Evolutionary conservation across 2,113 vertebrate species (phyloP), one percentile per base, ranked within the genome.

Genomic region (Hydrolagus affinis): DNA sequence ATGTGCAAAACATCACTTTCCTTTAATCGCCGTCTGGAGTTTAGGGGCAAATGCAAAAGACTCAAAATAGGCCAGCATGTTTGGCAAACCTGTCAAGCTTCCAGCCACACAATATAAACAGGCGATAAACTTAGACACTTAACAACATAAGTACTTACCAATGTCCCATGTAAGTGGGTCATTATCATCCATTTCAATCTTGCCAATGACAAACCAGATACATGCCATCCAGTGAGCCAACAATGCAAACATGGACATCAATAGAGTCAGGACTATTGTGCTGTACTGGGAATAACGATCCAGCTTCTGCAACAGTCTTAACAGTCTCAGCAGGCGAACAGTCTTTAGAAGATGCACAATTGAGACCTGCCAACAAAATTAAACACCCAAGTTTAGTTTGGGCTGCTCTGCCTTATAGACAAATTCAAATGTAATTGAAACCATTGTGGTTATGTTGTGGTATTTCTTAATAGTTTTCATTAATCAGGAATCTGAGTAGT

Each of bases 181-280:
- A 60, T 97, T 98, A 91, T 95, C 93, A 88, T 98, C 96, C 91
- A 97, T 96, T 92, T 99, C 97, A 93, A 96, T 98, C 89, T 96
- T 98, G 88, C 97, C 97, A 70, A 99, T 98, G 90, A 98, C 95
- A 85, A 97, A 99, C 97, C 97, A 99, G 94, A 99, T 97, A 90
- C 97, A 99, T 30, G 97, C 97, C 97, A 99, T 98, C 97, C 97
- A 99, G 91, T 99, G 97, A 56, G 96, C 97, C 85, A 99, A 93
- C 88, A 99, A 94, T 15, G 97, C 97, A 86, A 99, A 99, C 96
- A 98, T 97, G 88, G 96, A 98, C 97, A 99, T 99, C 85, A 99
- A 95, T 85, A 99, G 93, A 0, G 97, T 98, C 86, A 99, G 95
- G 32, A 99, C 97, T 30, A 98, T 94, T 0, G 97, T 97, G 92